A percentile compares a stretch with the other conserved stretches of the same genome.
phyloP scores from a whole-genome alignment of 2,113 vertebrate species.

The Eurypyga helias region DNA sequence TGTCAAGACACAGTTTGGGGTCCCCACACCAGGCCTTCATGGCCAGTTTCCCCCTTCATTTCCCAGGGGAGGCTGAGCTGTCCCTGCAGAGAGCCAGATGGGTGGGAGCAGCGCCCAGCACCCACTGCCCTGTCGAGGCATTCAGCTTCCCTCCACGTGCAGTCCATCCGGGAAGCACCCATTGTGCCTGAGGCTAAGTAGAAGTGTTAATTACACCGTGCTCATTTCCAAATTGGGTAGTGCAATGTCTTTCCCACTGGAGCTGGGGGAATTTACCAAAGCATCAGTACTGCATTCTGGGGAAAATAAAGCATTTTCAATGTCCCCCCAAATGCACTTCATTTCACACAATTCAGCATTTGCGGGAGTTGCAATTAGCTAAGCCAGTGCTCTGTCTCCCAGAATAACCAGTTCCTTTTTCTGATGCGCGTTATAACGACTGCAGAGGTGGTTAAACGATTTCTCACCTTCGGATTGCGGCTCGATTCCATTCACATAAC shows the following conservation, averaged over 20 bases:
- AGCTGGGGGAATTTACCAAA: not conserved
- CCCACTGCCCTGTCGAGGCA: not conserved
- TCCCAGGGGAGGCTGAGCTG: too few species aligned
- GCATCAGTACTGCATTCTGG: conserved; percentile 7
- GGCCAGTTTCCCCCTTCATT: too few species aligned
- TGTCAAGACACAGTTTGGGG: too few species aligned
- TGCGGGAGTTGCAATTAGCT: not conserved
- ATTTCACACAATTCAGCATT: not conserved
- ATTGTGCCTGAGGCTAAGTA: not conserved
- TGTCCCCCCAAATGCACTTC: not conserved
- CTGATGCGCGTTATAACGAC: not conserved
- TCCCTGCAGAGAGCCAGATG: not conserved
- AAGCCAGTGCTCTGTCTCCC: not conserved
- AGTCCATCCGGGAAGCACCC: not conserved
- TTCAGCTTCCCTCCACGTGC: not conserved
- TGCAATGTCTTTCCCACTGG: not conserved
- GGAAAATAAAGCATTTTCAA: conserved; percentile 25
- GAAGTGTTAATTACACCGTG: not conserved
- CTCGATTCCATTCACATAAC: not conserved
- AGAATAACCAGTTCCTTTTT: not conserved
- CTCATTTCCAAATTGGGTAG: not conserved
- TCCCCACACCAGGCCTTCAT: too few species aligned
- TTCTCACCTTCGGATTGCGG: not conserved
- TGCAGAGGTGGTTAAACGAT: not conserved
- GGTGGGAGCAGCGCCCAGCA: not conserved